A percentile compares a stretch with the other conserved stretches of the same genome.
phyloP scores from a whole-genome alignment of 92 coral and sea anemone genomes.

The Hydrozoanthus gracilis region DNA sequence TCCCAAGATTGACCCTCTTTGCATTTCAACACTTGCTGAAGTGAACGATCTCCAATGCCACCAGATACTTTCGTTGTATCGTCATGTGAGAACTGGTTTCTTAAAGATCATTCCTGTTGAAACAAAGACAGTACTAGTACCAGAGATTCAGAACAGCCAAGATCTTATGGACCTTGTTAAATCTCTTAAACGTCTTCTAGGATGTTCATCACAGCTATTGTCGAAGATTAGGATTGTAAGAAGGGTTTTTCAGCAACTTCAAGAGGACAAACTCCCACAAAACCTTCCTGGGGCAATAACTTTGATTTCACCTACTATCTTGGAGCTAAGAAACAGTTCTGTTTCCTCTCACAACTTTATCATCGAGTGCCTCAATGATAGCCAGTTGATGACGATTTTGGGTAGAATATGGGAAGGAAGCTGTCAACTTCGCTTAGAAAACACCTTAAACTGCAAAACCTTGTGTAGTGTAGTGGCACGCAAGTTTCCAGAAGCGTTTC shows the following conservation, averaged over 20 bases:
- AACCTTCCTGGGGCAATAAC: background rate
- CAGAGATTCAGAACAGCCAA: background rate
- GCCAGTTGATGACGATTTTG: background rate
- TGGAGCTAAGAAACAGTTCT: background rate
- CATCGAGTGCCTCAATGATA: slow-evolving; percentile 10
- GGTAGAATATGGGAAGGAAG: background rate
- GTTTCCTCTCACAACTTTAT: background rate
- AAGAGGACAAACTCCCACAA: background rate
- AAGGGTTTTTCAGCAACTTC: background rate
- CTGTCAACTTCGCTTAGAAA: background rate
- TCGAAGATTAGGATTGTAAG: background rate
- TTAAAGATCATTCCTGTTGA: background rate
- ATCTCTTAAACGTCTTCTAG: background rate
- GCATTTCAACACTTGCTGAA: background rate
- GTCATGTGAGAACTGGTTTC: slow-evolving; percentile 1
- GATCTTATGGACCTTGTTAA: background rate
- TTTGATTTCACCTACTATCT: background rate
- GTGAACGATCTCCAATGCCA: background rate
- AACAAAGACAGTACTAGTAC: background rate
- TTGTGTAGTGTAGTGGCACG: background rate
- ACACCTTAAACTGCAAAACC: background rate
- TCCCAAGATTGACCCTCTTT: background rate
- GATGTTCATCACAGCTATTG: background rate
- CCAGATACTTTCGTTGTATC: slow-evolving; percentile 11
- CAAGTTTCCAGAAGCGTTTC: background rate